Conservation (phyloP, 2,888 invertebrate species). For the Leptothorax acervorum region DNA sequence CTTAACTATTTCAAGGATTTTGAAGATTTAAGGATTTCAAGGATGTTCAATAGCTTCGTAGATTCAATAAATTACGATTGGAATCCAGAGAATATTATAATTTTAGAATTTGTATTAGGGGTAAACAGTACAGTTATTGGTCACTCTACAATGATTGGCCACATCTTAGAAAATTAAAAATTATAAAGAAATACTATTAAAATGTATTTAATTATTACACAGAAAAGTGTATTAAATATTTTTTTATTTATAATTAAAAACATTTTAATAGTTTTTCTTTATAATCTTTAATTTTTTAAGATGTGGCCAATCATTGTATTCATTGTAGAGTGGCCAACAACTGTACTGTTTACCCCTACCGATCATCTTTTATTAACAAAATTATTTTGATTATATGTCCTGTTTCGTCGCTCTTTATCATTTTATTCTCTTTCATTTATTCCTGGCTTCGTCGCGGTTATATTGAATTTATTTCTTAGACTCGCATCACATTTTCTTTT, state of each 20-base stretch:
- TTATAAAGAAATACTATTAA: too few relatives aligned
- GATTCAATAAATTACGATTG: constrained; percentile 2
- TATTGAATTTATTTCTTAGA: neutral
- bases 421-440: neutral
- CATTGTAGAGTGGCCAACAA: too few relatives aligned
- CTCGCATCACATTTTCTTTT: neutral
- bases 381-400: neutral
- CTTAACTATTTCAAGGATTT: constrained; percentile 9
- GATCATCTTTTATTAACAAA: neutral
- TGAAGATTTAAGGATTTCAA: too few relatives aligned
- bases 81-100: neutral
- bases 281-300: too few relatives aligned
- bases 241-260: too few relatives aligned
- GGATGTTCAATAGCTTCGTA: neutral
- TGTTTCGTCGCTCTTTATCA: neutral
- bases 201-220: too few relatives aligned
- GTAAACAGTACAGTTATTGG: too few relatives aligned
- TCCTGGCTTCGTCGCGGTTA: neutral
- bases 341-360: neutral
- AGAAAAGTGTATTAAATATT: too few relatives aligned
- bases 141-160: too few relatives aligned
- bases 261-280: too few relatives aligned
- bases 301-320: too few relatives aligned
- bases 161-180: too few relatives aligned
- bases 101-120: neutral